Evolutionary conservation across 2,113 vertebrate genomes (phyloP), one percentile per base, ranked within the genome.

Genomic region (Bubo bubo): DNA sequence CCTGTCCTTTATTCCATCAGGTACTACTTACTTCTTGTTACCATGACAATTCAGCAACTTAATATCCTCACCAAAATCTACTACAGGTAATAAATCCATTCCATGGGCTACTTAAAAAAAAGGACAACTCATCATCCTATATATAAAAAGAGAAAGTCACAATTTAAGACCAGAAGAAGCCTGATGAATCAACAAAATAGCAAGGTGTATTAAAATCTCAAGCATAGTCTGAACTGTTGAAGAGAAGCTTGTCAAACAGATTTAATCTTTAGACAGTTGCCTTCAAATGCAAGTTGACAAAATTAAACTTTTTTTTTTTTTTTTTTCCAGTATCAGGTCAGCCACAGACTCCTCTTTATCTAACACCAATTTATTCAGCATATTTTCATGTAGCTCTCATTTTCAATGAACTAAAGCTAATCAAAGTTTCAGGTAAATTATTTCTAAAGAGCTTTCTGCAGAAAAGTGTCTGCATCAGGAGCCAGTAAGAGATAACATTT

Each of bases 41-140:
- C 95, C 77, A 90, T 96, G 92, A 91, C 91, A 95, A 94, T 97
- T 70, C 55, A 86, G 39, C 72, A 89, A 68, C 60, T 80, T 75
- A 84, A 90, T 91, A 88, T 52, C 30, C 34, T 74, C 66, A 52
- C 27, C 24, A 88, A 87, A 90, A 79, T 68, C 30, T 88, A 19
- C 60, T 59, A 64, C 37, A 88, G 87, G 63, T 84, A 60, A 83
- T 24, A 64, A 79, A 60, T 79, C 11, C 37, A 49, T 73, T 90
- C 45, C 23, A 45, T 63, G 41, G 43, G 19, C 13, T 90, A 45
- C 13, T 88, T 94, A 70, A 83, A 86, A 93, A 52, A 0, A 3
- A 53, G 2, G 23, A 80, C 9, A 74, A 60, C 10, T 72, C 35
- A 68, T 68, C 27, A 53, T 55, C 17, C n/a, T 62, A 66, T 4